Evolutionary conservation across 2,113 vertebrate genomes (phyloP).

Genomic region (Abramis brama): DNA sequence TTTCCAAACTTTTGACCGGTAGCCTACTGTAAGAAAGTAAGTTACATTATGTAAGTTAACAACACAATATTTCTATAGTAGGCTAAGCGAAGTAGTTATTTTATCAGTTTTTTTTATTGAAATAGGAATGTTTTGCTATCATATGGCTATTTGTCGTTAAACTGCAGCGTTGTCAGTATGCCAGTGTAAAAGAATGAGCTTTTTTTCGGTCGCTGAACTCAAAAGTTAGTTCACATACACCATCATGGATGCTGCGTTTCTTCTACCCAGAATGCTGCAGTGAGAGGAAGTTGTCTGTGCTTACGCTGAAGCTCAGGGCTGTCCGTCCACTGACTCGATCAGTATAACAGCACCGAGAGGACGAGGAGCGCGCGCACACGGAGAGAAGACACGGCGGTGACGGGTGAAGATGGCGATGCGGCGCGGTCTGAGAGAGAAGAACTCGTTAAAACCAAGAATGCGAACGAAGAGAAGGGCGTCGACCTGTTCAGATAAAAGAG

Average conservation of each 20-base stretch:
- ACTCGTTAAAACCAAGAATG: conserved; percentile 59
- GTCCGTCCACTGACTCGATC: conserved; percentile 67
- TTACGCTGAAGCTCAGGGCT: conserved; percentile 73
- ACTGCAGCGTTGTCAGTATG: neutral
- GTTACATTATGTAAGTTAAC: no score
- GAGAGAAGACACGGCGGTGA: conserved; percentile 42
- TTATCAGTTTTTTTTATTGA: neutral
- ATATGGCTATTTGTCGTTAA: neutral
- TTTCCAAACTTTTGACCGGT: no score
- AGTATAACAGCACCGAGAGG: conserved; percentile 68
- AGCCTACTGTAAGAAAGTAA: no score
- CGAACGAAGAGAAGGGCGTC: conserved; percentile 32
- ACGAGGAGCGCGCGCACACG: conserved; percentile 66
- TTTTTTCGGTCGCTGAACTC: neutral
- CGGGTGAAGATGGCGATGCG: conserved; percentile 29
- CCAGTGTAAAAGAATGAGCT: neutral
- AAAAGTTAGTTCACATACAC: neutral
- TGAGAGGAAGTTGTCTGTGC: conserved; percentile 71
- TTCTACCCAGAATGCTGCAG: conserved; percentile 63
- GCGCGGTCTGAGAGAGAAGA: conserved; percentile 6
- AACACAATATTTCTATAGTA: no score
- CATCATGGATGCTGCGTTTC: conserved; percentile 45
- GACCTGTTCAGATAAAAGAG: conserved; percentile 55
- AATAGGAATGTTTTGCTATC: neutral
- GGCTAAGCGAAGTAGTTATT: no score